Base-by-base conservation (phyloP, 2,888 invertebrate species). In the Cordilura impudica region DNA sequence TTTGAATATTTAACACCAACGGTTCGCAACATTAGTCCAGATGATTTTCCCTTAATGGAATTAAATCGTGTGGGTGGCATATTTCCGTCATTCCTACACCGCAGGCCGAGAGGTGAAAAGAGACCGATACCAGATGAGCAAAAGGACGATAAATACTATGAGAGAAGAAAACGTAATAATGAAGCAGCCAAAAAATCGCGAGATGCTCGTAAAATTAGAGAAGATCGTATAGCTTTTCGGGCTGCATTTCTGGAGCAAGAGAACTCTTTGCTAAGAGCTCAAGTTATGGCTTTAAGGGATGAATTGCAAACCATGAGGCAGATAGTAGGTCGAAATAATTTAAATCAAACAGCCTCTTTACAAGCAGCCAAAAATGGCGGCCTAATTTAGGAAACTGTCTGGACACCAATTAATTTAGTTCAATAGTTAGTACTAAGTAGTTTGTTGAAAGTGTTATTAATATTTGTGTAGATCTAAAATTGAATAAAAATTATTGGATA, bases 181-280 rank as follows among this genome's bases (percentile, higher is more conserved):
- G 94, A 95, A 87, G 97, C 97, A 0, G 97, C 97, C 0, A 97
- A 97, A 89, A 97, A 97, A 88, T 96, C 96, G 0, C 90, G 97
- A 26, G 97, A 97, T 88, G 96, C 96, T 0, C 91, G 97, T 21
- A 94, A 97, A 88, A 92, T 95, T 58, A 91, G 97, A 26, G 97
- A 97, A 87, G 97, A 97, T 89, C 95, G 96, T 93, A 94, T 97
- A 83, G 97, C 97, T 0, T 92, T 96, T 86, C 92, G 95, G 61
- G 97, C 97, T 0, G 95, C 95, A 26, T 92, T 95, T 70, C 89
- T 97, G 21, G 97, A 97, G 86, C 96, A 96, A 87, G 97, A 97
- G 89, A 97, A 97, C 87, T 95, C 96, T 0, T 93, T 96, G 7
- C 90, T 97, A 4, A 92, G 96, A 31, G 96, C 96, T 0, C 97